Percentiles rank a stretch among this genome's conserved stretches.
Conservation (phyloP, 2,113 vertebrate species). For the Eulemur macaco region DNA sequence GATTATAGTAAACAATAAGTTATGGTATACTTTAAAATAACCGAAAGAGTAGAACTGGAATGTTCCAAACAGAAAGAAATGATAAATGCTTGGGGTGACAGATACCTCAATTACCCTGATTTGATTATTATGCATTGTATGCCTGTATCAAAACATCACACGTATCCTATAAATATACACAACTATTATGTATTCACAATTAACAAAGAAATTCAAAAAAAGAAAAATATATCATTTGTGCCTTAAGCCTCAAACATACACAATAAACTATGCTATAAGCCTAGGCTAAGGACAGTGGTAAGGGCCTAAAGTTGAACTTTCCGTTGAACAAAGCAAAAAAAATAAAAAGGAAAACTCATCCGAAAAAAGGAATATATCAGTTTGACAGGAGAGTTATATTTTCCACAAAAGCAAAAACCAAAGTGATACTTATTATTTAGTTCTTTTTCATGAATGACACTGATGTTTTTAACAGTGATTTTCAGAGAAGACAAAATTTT, state of each 20-base stretch:
- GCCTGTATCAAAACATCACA: too few relatives aligned
- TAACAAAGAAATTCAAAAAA: too few relatives aligned
- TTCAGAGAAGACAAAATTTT: background rate
- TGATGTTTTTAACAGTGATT: background rate
- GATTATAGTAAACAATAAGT: too few relatives aligned
- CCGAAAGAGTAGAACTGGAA: too few relatives aligned
- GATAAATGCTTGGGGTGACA: too few relatives aligned
- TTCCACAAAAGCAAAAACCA: background rate
- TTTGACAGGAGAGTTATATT: constrained; percentile 1
- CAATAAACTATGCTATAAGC: background rate
- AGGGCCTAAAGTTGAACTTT: background rate
- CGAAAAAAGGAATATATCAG: background rate
- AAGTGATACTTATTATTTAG: background rate
- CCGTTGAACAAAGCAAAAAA: background rate
- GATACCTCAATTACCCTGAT: too few relatives aligned
- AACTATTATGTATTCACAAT: too few relatives aligned
- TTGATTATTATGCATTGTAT: too few relatives aligned
- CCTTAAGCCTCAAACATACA: background rate
- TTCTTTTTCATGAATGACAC: constrained; percentile 5
- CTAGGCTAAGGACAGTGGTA: background rate
- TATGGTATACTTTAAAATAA: too few relatives aligned
- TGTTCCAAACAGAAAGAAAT: too few relatives aligned
- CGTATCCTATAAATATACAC: too few relatives aligned
- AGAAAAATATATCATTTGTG: background rate
- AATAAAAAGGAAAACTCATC: background rate